Conservation (phyloP, 1,140 invertebrate genomes). For the Homalodisca vitripennis region DNA sequence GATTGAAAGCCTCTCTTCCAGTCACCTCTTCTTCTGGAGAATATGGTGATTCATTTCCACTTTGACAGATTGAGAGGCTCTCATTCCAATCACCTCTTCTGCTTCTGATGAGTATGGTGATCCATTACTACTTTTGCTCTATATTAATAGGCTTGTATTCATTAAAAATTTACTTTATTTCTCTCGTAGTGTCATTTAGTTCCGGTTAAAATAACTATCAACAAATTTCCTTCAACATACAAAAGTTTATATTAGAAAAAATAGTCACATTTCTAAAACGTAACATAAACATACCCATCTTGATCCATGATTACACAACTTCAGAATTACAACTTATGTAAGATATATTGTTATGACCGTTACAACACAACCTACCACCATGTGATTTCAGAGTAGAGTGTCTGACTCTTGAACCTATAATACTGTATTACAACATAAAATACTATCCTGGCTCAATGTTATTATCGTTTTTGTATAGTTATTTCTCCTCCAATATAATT, state of each 20-base stretch:
- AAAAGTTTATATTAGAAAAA: not conserved
- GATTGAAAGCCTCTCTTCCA: no score
- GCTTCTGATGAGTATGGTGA: no score
- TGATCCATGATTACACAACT: not conserved
- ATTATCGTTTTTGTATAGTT: not conserved
- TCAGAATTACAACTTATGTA: not conserved
- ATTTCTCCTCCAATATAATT: conserved; percentile 1
- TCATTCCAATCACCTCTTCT: no score
- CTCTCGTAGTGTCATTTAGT: no score
- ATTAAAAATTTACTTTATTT: no score
- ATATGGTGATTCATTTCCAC: no score
- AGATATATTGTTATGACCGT: not conserved
- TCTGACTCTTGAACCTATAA: conserved; percentile 6
- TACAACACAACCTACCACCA: not conserved
- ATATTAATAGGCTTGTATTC: no score
- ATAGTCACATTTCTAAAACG: not conserved
- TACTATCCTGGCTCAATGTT: conserved; percentile 8
- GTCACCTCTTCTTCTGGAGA: no score
- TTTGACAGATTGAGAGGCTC: no score
- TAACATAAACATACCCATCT: not conserved
- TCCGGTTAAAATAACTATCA: no score
- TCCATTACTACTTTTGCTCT: no score
- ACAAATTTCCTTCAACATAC: not conserved
- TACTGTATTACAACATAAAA: not conserved
- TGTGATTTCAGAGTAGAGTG: conserved; percentile 21